A percentile compares a stretch with the other conserved stretches of the same genome.
Evolutionary conservation across 2,888 invertebrate genomes (phyloP).

Genomic region (Malacosoma neustria): DNA sequence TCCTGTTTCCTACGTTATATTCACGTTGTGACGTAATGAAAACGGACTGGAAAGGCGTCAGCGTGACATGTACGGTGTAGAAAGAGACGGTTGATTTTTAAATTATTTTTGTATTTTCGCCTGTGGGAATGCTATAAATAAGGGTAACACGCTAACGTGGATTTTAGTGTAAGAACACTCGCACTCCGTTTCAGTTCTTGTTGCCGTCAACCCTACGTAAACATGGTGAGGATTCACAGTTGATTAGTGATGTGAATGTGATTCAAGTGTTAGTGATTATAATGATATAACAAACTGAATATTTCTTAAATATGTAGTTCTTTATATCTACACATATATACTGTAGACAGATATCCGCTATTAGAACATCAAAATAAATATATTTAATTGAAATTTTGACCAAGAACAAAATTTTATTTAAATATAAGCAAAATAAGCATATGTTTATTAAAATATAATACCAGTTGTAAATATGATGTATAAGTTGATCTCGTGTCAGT

Average conservation of each 20-base stretch:
- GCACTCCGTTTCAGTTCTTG: slow-evolving; percentile 72
- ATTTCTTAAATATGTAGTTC: no score
- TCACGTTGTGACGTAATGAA: slow-evolving; percentile 33
- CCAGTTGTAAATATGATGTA: no score
- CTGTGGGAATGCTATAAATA: slow-evolving; percentile 65
- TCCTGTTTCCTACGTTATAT: slow-evolving; percentile 28
- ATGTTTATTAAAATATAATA: no score
- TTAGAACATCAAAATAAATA: no score
- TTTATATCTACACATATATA: no score
- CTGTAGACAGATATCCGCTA: no score
- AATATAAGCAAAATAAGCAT: no score
- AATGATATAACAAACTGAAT: no score
- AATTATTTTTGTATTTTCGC: slow-evolving; percentile 68
- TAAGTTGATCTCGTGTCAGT: no score
- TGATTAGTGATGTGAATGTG: slow-evolving; percentile 16
- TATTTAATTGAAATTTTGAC: no score
- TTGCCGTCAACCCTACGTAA: slow-evolving; percentile 53
- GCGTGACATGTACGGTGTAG: slow-evolving; percentile 33
- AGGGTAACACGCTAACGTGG: slow-evolving; percentile 53
- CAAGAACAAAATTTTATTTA: no score
- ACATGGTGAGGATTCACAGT: slow-evolving; percentile 52
- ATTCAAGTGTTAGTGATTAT: no score
- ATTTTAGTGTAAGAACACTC: slow-evolving; percentile 72
- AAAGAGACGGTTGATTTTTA: slow-evolving; percentile 52
- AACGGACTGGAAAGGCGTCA: slow-evolving; percentile 7